phyloP scores from a whole-genome alignment of 2,888 invertebrate genomes.

The Orchesella flavescens region DNA sequence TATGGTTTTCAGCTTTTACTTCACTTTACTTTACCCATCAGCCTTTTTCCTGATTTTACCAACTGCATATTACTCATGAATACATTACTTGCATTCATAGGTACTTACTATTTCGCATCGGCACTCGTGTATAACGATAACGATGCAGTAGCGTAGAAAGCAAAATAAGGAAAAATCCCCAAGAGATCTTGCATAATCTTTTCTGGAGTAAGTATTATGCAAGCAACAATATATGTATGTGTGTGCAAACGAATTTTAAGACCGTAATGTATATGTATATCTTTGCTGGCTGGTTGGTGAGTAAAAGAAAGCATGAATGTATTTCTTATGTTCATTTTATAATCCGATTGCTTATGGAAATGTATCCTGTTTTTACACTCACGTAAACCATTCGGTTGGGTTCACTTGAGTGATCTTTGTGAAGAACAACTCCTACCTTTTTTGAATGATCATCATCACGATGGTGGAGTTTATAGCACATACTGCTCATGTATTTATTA shows the following conservation, averaged over 20 bases:
- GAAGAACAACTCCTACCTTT: conserved; percentile 49
- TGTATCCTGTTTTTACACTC: conserved; percentile 55
- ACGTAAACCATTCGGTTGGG: conserved; percentile 44
- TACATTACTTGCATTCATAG: not conserved
- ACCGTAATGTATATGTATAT: not conserved
- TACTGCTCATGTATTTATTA: conserved; percentile 7
- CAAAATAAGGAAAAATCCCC: conserved; percentile 38
- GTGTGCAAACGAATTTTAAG: conserved; percentile 23
- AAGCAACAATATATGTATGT: conserved; percentile 4
- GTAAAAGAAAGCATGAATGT: conserved; percentile 40
- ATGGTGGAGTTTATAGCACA: not conserved
- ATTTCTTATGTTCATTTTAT: conserved; percentile 56
- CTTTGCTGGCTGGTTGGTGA: not conserved
- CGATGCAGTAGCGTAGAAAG: not conserved
- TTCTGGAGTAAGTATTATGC: conserved; percentile 6
- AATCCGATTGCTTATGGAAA: conserved; percentile 63
- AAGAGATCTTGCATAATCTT: conserved; percentile 26
- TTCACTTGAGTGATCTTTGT: conserved; percentile 53
- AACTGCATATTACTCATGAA: not conserved
- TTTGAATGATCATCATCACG: conserved; percentile 7
- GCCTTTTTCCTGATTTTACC: conserved; percentile 2
- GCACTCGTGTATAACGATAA: no score
- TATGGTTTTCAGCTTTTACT: conserved; percentile 10
- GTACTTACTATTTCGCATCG: not conserved
- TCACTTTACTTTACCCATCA: conserved; percentile 7